These are phyloP conservation scores for Platycheirus rosarum DNA, from an alignment of 2,888 invertebrate species.

Conservation along the genomic window DNA sequence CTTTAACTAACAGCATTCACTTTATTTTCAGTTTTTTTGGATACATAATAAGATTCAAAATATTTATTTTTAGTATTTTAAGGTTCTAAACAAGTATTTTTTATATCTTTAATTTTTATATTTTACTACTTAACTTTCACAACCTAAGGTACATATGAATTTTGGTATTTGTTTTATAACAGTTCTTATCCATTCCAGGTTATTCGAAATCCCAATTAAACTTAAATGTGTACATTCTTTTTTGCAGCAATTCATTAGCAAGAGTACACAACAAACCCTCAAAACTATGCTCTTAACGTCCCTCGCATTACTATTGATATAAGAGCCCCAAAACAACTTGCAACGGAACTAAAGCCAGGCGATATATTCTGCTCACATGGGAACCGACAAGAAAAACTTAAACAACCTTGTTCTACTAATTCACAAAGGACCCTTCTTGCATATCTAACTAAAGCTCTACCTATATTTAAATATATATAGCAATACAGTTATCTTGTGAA, in stretches of 20 bases:
- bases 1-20: too few relatives aligned
- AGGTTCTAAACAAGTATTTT: too few relatives aligned
- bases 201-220: not conserved
- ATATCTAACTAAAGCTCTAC: not conserved
- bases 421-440: slow-evolving; percentile 18
- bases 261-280: not conserved
- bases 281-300: not conserved
- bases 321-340: not conserved
- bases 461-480: not conserved
- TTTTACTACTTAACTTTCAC: too few relatives aligned
- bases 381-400: slow-evolving; percentile 5
- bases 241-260: not conserved
- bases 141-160: too few relatives aligned
- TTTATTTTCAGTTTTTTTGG: too few relatives aligned
- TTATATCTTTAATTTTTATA: too few relatives aligned
- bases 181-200: too few relatives aligned
- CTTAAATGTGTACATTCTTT: not conserved
- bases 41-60: too few relatives aligned
- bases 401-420: slow-evolving; percentile 20
- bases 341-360: not conserved
- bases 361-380: not conserved
- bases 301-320: not conserved
- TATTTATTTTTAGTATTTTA: too few relatives aligned
- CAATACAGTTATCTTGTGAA: not conserved
- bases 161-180: too few relatives aligned